phyloP scores from a whole-genome alignment of 2,113 vertebrate genomes.

The Thamnophis sirtalis region DNA sequence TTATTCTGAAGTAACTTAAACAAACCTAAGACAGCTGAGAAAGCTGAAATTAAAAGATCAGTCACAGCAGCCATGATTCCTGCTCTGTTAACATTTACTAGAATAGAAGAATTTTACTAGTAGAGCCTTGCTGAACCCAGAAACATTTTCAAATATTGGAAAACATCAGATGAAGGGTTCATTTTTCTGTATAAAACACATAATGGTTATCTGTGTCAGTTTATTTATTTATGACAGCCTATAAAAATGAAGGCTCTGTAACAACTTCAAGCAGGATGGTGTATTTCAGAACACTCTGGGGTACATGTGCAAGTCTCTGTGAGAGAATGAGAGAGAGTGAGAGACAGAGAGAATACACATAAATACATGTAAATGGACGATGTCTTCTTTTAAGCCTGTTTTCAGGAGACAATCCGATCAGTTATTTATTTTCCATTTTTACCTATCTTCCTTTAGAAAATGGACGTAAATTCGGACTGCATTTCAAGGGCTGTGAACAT shows the following conservation, averaged over 20 bases:
- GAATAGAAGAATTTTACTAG: neutral
- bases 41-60: slow-evolving; percentile 14
- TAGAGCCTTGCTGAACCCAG: neutral
- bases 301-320: neutral
- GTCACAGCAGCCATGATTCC: neutral
- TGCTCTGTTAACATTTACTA: neutral
- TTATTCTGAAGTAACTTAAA: neutral
- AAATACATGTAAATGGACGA: neutral
- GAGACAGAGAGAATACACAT: neutral
- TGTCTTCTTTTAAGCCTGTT: neutral
- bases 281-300: neutral
- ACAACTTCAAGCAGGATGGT: neutral
- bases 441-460: neutral
- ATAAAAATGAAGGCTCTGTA: neutral
- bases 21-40: neutral
- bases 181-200: neutral
- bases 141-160: neutral
- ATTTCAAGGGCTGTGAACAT: neutral
- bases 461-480: neutral
- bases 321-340: too few relatives aligned
- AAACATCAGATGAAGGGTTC: neutral
- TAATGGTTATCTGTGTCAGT: neutral
- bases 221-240: neutral
- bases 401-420: neutral
- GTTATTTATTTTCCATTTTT: neutral